These are phyloP conservation scores for Meta bourneti DNA, from an alignment of 2,888 invertebrate genomes.

Conservation along the genomic window DNA sequence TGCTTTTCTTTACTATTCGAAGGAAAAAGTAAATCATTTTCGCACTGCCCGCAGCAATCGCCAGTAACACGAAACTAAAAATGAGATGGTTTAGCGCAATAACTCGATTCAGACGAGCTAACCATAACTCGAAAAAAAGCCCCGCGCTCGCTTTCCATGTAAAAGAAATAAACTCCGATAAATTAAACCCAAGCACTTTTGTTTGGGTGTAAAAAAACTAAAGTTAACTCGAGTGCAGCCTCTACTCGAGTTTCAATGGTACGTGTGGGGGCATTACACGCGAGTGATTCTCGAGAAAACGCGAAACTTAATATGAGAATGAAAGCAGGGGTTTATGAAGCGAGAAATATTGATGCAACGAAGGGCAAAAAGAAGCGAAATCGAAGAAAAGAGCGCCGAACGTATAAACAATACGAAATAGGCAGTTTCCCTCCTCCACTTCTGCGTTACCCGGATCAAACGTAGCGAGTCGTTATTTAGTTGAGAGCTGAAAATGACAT, in stretches of 20 bases:
- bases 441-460: constrained; percentile 28
- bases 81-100: background rate
- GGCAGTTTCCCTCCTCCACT: constrained; percentile 12
- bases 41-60: background rate
- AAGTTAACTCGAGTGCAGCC: background rate
- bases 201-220: background rate
- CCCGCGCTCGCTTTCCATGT: background rate
- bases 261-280: background rate
- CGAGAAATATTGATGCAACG: constrained; percentile 27
- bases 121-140: background rate
- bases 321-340: constrained; percentile 45
- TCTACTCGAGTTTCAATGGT: background rate
- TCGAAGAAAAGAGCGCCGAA: too few species aligned
- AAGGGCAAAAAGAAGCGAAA: constrained; percentile 6
- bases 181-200: background rate
- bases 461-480: constrained; percentile 42
- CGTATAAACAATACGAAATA: constrained; percentile 27
- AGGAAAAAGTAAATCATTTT: background rate
- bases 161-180: background rate
- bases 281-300: background rate
- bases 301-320: constrained; percentile 15
- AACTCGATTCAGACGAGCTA: background rate
- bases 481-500: constrained; percentile 52
- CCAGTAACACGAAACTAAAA: background rate
- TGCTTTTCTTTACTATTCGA: background rate